Conservation (phyloP, 1,140 invertebrate genomes). For the Platorchestia sp. region DNA sequence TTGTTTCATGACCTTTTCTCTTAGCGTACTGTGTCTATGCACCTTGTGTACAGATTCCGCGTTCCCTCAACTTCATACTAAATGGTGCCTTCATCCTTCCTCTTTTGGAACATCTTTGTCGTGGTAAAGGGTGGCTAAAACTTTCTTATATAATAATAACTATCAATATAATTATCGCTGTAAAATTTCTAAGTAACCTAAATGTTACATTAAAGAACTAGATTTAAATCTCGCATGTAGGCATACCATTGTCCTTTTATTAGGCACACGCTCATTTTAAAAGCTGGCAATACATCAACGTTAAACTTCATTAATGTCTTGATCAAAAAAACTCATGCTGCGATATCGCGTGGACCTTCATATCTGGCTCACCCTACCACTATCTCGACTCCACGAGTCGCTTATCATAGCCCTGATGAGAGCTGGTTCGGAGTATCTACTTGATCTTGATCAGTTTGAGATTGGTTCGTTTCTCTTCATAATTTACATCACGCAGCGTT, state of each 20-base stretch:
- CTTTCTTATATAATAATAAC: no score
- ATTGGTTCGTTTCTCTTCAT: neutral
- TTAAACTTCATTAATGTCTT: neutral
- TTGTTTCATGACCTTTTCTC: no score
- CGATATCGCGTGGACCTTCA: neutral
- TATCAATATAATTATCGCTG: no score
- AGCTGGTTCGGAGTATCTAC: neutral
- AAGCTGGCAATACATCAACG: neutral
- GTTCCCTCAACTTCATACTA: no score
- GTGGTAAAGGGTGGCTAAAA: no score
- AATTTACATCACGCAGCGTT: neutral
- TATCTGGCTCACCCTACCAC: neutral
- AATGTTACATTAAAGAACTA: neutral
- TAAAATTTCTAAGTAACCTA: no score
- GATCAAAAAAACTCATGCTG: neutral
- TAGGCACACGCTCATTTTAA: no score
- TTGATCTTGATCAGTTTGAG: conserved; percentile 8
- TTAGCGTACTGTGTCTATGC: no score
- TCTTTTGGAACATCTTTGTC: no score
- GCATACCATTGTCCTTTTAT: neutral
- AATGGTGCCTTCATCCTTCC: no score
- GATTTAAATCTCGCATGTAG: neutral
- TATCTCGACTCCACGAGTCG: neutral
- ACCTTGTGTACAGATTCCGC: no score
- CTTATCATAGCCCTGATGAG: neutral